Conservation (phyloP, 2,113 vertebrate genomes). For the Ellobius talpinus region DNA sequence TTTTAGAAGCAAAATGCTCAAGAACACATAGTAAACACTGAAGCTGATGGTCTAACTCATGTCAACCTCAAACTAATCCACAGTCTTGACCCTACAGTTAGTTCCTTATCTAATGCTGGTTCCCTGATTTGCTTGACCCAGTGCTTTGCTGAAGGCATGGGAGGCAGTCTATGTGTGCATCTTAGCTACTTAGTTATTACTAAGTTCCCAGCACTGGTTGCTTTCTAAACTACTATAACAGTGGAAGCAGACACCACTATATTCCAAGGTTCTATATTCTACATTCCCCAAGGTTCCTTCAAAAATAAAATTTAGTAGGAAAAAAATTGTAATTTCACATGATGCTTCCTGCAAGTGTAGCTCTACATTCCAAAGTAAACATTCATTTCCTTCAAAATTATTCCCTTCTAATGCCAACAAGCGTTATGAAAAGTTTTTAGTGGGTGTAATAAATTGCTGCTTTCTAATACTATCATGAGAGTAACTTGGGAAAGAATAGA, state of each 20-base stretch:
- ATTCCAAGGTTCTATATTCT: not conserved
- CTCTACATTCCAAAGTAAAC: constrained; percentile 26
- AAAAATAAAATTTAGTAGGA: constrained; percentile 56
- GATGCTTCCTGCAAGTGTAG: constrained; percentile 49
- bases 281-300: not conserved
- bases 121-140: not conserved
- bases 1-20: not conserved
- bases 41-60: not conserved
- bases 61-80: not conserved
- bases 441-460: constrained; percentile 48
- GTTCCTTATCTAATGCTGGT: not conserved
- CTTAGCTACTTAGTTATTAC: not conserved
- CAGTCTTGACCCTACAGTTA: not conserved
- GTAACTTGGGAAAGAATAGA: constrained; percentile 55
- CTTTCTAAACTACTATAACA: not conserved
- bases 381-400: constrained; percentile 48
- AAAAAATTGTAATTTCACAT: constrained; percentile 25
- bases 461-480: constrained; percentile 45
- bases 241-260: constrained; percentile 22
- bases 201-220: not conserved
- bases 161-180: not conserved
- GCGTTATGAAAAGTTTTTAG: constrained; percentile 57
- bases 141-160: not conserved
- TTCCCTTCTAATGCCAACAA: constrained; percentile 55
- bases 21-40: not conserved